These are phyloP conservation scores for Galerucella calmariensis DNA, from an alignment of 2,888 invertebrate species.

Conservation along the genomic window DNA sequence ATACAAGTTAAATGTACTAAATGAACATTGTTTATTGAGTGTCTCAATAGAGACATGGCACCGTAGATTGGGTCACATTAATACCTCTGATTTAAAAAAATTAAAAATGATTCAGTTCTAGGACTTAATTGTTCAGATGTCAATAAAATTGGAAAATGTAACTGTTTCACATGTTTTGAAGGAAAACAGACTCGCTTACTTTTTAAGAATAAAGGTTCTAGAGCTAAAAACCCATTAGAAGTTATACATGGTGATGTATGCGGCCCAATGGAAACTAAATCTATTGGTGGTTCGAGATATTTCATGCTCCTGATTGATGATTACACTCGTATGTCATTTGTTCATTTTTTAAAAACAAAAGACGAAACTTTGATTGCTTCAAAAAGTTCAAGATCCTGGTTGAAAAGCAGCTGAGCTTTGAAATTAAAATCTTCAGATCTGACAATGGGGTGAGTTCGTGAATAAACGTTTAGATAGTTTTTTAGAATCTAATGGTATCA, in stretches of 20 bases:
- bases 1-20: neutral
- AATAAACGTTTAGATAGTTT: constrained; percentile 36
- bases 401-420: constrained; percentile 50
- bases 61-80: neutral
- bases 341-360: constrained; percentile 53
- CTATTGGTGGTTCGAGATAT: constrained; percentile 46
- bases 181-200: too few species aligned
- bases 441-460: neutral
- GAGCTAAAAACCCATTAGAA: constrained; percentile 18
- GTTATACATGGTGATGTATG: constrained; percentile 37
- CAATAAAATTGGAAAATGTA: too few species aligned
- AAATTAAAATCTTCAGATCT: constrained; percentile 35
- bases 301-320: constrained; percentile 57
- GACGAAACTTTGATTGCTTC: constrained; percentile 48
- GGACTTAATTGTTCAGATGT: neutral
- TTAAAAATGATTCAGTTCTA: neutral
- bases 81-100: neutral
- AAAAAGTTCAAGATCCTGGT: constrained; percentile 51
- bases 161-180: too few species aligned
- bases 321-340: constrained; percentile 48
- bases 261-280: constrained; percentile 44
- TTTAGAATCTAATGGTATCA: constrained; percentile 39
- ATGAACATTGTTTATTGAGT: neutral
- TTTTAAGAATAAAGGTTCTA: too few species aligned
- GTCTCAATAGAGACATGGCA: neutral